These are phyloP conservation scores for Oxyura jamaicensis DNA, from an alignment of 2,113 vertebrate genomes.

Conservation along the genomic window DNA sequence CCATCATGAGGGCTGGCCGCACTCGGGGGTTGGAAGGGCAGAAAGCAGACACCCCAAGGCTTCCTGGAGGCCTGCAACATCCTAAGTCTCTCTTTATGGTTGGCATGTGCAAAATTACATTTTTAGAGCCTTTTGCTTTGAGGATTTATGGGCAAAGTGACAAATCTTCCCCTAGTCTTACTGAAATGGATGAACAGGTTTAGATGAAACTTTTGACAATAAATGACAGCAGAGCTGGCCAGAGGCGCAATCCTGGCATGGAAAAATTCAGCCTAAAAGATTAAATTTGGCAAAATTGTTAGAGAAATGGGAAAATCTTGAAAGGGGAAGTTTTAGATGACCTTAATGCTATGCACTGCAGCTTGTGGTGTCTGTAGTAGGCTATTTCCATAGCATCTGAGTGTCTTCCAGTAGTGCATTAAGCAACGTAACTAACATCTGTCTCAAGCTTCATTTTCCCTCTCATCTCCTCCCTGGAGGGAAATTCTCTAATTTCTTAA, in stretches of 20 bases:
- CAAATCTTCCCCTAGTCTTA: background rate
- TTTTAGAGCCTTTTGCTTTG: background rate
- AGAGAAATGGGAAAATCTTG: conserved; percentile 14
- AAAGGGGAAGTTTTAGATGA: conserved; percentile 1
- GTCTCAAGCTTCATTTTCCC: conserved; percentile 37
- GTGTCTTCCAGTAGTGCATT: conserved; percentile 49
- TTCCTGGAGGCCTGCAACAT: background rate
- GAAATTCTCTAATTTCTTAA: conserved; percentile 56
- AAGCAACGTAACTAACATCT: conserved; percentile 54
- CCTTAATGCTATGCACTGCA: background rate
- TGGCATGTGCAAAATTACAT: background rate
- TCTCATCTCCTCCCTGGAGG: conserved; percentile 45
- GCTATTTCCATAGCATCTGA: conserved; percentile 54
- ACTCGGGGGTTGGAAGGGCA: background rate
- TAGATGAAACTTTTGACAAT: conserved; percentile 1
- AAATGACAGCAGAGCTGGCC: background rate
- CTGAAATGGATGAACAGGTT: background rate
- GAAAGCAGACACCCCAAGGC: background rate
- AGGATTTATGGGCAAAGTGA: background rate
- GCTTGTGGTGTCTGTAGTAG: background rate
- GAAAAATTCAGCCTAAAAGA: conserved; percentile 21
- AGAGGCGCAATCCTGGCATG: background rate
- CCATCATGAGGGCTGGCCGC: background rate
- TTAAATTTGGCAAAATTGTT: background rate
- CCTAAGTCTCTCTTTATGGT: background rate